phyloP scores from a whole-genome alignment of 2,113 vertebrate species.

The Percina caprodes region DNA sequence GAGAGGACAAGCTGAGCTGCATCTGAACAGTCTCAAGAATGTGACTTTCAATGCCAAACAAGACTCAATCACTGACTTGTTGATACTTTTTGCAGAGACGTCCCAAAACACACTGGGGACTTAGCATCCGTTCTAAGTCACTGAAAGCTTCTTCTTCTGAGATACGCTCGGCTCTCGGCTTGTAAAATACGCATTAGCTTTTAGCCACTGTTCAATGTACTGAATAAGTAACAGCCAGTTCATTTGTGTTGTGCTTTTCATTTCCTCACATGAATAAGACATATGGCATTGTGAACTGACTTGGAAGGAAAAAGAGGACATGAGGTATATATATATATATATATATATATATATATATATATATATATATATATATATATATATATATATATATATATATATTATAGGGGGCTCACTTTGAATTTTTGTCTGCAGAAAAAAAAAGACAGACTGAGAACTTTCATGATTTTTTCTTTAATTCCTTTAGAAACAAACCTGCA shows the following conservation, averaged over 20 bases:
- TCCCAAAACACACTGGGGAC: background rate
- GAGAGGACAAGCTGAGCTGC: background rate
- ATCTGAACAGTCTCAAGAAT: background rate
- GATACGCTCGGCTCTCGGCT: background rate
- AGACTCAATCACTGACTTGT: background rate
- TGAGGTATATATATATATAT: no score
- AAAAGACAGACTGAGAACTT: background rate
- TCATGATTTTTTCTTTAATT: background rate
- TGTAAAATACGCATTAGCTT: slow-evolving; percentile 22
- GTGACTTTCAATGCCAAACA: background rate
- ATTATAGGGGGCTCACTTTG: slow-evolving; percentile 43
- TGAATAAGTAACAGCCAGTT: background rate
- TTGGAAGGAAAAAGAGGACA: slow-evolving; percentile 22
- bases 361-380: no score
- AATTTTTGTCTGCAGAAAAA: slow-evolving; percentile 33
- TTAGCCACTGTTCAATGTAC: slow-evolving; percentile 3
- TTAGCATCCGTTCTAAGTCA: background rate
- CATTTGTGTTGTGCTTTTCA: slow-evolving; percentile 27
- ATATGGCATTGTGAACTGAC: background rate
- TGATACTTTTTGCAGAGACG: background rate
- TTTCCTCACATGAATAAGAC: slow-evolving; percentile 45
- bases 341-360: no score
- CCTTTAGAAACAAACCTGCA: background rate
- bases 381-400: no score
- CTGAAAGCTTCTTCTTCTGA: slow-evolving; percentile 3